Evolutionary conservation across 2,113 vertebrate species (phyloP).

Genomic region (Cyanoliseus patagonus): DNA sequence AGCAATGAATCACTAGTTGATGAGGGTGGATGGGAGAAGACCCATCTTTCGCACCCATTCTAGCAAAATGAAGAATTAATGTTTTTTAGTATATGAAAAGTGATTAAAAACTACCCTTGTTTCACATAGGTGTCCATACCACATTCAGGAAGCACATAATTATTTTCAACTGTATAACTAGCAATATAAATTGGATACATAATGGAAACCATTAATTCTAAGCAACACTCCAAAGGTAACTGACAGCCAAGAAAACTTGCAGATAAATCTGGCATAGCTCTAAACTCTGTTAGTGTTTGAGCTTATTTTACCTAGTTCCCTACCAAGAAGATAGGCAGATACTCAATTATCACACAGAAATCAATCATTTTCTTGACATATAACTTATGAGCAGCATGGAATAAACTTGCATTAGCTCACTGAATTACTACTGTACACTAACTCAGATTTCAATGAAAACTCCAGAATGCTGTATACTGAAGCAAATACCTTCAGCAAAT

Average conservation of each 20-base stretch:
- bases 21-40: neutral
- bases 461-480: neutral
- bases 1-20: neutral
- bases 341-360: neutral
- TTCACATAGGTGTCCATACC: neutral
- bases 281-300: neutral
- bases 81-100: neutral
- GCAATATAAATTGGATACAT: neutral
- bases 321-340: neutral
- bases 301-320: neutral
- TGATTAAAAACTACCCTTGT: neutral
- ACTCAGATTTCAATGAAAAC: neutral
- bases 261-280: neutral
- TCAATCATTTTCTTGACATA: neutral
- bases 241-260: neutral
- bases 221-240: neutral
- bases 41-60: neutral
- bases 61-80: neutral
- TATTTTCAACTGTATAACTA: neutral
- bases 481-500: neutral
- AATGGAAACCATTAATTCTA: neutral
- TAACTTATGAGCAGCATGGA: neutral
- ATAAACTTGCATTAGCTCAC: neutral
- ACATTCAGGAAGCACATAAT: neutral
- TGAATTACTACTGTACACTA: neutral